A percentile compares a stretch with the other conserved stretches of the same genome.
phyloP scores from a whole-genome alignment of 2,113 vertebrate genomes.

The Helogale parvula region DNA sequence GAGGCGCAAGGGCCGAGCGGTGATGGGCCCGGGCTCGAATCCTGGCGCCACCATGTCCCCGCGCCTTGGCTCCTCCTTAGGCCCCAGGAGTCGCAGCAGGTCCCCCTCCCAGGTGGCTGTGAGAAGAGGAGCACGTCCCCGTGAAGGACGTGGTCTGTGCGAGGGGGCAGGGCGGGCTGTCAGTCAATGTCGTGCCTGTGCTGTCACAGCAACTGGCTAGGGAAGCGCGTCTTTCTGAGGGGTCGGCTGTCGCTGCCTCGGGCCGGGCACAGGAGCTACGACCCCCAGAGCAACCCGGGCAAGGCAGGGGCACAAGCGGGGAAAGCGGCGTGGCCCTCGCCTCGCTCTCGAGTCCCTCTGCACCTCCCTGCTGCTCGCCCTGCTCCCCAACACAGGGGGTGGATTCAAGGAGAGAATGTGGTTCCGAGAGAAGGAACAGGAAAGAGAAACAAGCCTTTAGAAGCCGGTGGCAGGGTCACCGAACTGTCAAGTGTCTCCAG shows the following conservation, averaged over 20 bases:
- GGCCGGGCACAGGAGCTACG: accelerated
- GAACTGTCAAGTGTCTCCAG: not conserved
- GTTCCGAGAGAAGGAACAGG: not conserved
- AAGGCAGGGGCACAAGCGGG: not conserved
- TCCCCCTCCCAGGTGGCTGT: accelerated
- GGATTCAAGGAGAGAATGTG: not conserved
- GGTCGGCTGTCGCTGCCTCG: not conserved
- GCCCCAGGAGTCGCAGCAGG: accelerated
- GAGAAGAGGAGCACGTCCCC: accelerated
- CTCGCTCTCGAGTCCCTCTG: not conserved
- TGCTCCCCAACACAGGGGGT: not conserved
- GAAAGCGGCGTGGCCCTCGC: accelerated
- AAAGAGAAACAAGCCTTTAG: not conserved
- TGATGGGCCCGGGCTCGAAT: not conserved
- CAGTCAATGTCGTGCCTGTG: accelerated
- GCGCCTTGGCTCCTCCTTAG: too few relatives aligned
- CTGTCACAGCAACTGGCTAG: not conserved
- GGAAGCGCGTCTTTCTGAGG: accelerated
- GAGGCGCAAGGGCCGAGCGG: too few relatives aligned
- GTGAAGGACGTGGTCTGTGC: accelerated
- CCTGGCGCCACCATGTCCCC: not conserved
- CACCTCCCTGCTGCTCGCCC: not conserved
- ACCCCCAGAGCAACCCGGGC: not conserved
- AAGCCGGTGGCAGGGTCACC: not conserved
- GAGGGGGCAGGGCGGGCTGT: not conserved